Base-by-base conservation (phyloP, 2,797 vertebrate species). In the Phrynocephalus forsythii region DNA sequence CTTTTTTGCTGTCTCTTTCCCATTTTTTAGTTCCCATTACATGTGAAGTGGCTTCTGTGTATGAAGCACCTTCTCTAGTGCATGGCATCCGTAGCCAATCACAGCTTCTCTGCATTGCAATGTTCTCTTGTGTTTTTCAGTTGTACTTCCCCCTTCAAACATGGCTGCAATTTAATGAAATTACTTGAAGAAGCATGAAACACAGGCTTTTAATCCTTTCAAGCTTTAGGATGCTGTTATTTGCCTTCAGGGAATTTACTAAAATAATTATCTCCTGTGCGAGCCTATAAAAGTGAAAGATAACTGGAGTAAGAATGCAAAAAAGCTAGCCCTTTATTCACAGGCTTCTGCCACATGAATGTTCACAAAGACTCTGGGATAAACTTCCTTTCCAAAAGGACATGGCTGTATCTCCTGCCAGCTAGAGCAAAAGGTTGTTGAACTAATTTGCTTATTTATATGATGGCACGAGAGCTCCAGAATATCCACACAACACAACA, bases 291-390 rank as follows among this genome's bases (percentile, higher is more conserved):
- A 76, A 84, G 52, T 33, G 28, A 15, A 75, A 33, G 73, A 75
- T 68, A 75, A 84, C 88, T 44, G 26, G 20, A 13, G 26, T 67
- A 44, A 68, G 63, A 71, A 78, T 60, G 77, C 71, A 68, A 22
- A 71, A 50, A 87, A 76, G 78, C 28, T 33, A 80, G 48, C 48
- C n/a, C 68, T 33, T 83, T 28, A 44, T 44, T 44, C 3, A 16
- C 82, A 80, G 81, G n/a, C 56, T 76, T 24, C 83, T 63, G 67
- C 33, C 48, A 84, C 60, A 69, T 87, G 16, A 33, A 67, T 48
- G 26, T 22, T 26, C 66, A 48, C 81, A 63, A 56, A 33, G 38
- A 72, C 63, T n/a, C 24, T 22, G 38, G 84, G 33, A 83, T 48
- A 82, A 63, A 15, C 18, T 56, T 69, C 50, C 18, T 33, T 78